Percentiles rank a stretch among this genome's conserved stretches.
Evolutionary conservation across 2,113 vertebrate genomes (phyloP).

Genomic region (Clarias macrocephalus): DNA sequence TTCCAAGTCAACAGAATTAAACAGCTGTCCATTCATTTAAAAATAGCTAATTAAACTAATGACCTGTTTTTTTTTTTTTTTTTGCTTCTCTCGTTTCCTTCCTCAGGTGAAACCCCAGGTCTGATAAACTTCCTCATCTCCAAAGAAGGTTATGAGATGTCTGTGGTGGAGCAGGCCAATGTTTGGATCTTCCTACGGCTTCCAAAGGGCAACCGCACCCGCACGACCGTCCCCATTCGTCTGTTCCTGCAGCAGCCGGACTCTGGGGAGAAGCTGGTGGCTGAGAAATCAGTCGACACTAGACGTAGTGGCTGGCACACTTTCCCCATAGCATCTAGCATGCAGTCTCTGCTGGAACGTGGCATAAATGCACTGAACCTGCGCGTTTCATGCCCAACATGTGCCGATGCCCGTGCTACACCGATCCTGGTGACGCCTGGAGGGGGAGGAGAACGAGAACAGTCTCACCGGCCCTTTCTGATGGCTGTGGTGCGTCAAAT

Average conservation of each 20-base stretch:
- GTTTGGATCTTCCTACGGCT: constrained; percentile 94
- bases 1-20: constrained; percentile 5
- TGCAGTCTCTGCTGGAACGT: constrained; percentile 81
- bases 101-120: constrained; percentile 76
- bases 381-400: constrained; percentile 84
- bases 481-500: constrained; percentile 88
- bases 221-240: constrained; percentile 85
- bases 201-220: constrained; percentile 88
- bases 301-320: constrained; percentile 96
- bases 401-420: constrained; percentile 82
- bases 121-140: constrained; percentile 89
- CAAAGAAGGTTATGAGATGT: constrained; percentile 85
- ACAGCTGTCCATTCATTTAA: constrained; percentile 17
- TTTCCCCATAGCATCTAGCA: constrained; percentile 82
- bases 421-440: constrained; percentile 71
- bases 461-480: constrained; percentile 92
- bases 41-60: constrained; percentile 36
- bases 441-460: constrained; percentile 78
- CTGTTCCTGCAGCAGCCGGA: constrained; percentile 80
- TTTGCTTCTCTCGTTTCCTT: constrained; percentile 49
- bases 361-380: constrained; percentile 76
- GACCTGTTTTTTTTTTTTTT: constrained; percentile 52
- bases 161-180: constrained; percentile 89
- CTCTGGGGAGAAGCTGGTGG: constrained; percentile 76
- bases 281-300: constrained; percentile 88